A percentile compares a stretch with the other conserved stretches of the same genome.
Conservation (phyloP, 2,113 vertebrate species). For the Mola mola region DNA sequence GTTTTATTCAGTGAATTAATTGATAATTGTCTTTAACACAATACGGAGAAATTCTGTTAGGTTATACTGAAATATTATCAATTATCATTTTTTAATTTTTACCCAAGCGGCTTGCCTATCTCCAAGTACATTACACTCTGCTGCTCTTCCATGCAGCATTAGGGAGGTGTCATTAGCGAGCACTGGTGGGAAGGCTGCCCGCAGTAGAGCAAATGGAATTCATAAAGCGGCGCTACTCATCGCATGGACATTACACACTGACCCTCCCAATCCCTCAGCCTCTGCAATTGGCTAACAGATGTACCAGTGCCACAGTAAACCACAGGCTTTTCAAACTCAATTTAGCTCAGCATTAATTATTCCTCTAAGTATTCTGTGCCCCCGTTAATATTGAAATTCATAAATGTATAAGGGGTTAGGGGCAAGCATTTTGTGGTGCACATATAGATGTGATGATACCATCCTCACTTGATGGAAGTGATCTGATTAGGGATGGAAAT, state of each 20-base stretch:
- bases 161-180: slow-evolving; percentile 76
- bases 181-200: slow-evolving; percentile 73
- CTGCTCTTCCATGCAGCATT: slow-evolving; percentile 73
- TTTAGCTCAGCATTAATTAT: slow-evolving; percentile 80
- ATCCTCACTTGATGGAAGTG: slow-evolving; percentile 74
- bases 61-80: slow-evolving; percentile 76
- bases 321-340: slow-evolving; percentile 80
- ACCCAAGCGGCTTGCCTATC: slow-evolving; percentile 73
- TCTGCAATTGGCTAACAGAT: slow-evolving; percentile 69
- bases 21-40: slow-evolving; percentile 60
- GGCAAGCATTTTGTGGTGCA: slow-evolving; percentile 64
- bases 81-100: slow-evolving; percentile 77
- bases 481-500: slow-evolving; percentile 74
- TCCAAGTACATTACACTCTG: slow-evolving; percentile 66
- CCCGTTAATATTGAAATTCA: slow-evolving; percentile 71
- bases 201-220: slow-evolving; percentile 77
- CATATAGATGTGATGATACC: slow-evolving; percentile 72
- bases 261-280: slow-evolving; percentile 76
- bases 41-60: slow-evolving; percentile 63
- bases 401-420: slow-evolving; percentile 75
- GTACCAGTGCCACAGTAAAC: slow-evolving; percentile 74
- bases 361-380: slow-evolving; percentile 76
- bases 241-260: slow-evolving; percentile 76
- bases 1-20: slow-evolving; percentile 66
- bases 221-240: slow-evolving; percentile 77